Conservation (phyloP, 2,888 invertebrate species). For the Amblyjoppa proteus region DNA sequence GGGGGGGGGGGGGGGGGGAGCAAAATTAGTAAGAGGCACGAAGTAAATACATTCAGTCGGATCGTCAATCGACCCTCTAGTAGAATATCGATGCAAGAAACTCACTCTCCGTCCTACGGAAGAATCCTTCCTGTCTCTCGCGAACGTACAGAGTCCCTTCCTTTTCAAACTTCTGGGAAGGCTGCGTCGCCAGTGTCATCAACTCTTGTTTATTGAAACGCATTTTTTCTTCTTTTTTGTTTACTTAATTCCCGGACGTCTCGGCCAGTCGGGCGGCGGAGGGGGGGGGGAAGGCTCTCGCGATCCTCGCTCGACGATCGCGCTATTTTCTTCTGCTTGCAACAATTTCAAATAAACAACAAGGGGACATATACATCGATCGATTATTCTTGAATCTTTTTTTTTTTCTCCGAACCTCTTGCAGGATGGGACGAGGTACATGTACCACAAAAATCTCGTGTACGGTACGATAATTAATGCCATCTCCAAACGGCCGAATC, state of each 20-base stretch:
- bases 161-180: constrained; percentile 95
- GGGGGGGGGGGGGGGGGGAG: background rate
- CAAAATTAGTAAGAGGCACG: constrained; percentile 7
- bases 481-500: constrained; percentile 6
- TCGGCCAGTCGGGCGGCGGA: background rate
- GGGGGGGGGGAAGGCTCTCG: background rate
- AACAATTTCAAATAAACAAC: constrained; percentile 26
- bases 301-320: background rate
- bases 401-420: constrained; percentile 3
- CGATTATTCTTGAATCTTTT: background rate
- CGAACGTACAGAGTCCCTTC: constrained; percentile 95
- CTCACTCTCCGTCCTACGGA: constrained; percentile 96
- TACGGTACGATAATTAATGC: constrained; percentile 5
- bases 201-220: constrained; percentile 96
- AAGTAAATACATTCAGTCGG: background rate
- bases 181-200: constrained; percentile 93
- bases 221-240: constrained; percentile 86
- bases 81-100: constrained; percentile 69
- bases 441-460: background rate
- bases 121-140: constrained; percentile 96
- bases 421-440: background rate
- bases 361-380: constrained; percentile 9
- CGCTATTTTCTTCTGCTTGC: constrained; percentile 1
- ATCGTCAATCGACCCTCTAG: background rate
- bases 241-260: constrained; percentile 18